Evolutionary conservation across 2,888 invertebrate species (phyloP), one percentile per base, ranked within the genome.

Genomic region (Pristionchus japonicus): DNA sequence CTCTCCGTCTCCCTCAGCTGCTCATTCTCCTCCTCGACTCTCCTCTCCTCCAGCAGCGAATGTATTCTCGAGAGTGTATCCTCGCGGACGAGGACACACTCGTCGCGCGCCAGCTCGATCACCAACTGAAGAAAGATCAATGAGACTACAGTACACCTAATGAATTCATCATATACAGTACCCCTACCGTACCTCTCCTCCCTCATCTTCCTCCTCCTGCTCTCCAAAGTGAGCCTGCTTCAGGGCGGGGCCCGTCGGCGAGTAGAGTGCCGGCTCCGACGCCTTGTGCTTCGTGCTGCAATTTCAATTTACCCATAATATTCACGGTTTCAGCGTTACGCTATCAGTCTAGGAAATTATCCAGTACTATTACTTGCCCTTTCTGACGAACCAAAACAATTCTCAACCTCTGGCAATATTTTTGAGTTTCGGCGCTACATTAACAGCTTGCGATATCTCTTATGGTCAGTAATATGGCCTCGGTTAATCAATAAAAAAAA

Each of bases 201-300:
- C 43, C 57, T 52, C 84, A 40, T 74, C 74, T 34, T 77, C 77
- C n/a, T 77, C 43, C 20, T 70, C 31, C 80, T 20, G 20, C 17
- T 23, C 52, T 52, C 52, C 82, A 13, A 52, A 52, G 34, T 34
- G 37, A 1, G 40, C 64, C 9, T 40, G 64, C 31, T 85, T 85
- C 40, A 64, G 27, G 3, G 64, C 64, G 4, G 85, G 85, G 6
- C 85, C 85, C 40, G 23, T 64, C 27, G 85, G 85, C 27, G 85
- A 85, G 47, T 64, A 85, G 27, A 43, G 61, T 1, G 64, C 37
- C 27, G 61, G 61, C 40, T 85, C 61, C 9, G 61, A 47, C 17
- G 85, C 37, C 20, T 85, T 85, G 64, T 85, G 85, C 47, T 85
- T 85, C 7, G n/a, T 27, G 11, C 85, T 85, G 64, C 40, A 64